Percentiles rank a stretch among this genome's conserved stretches.
phyloP scores from a whole-genome alignment of 2,797 vertebrate genomes.

The Eospalax fontanierii region DNA sequence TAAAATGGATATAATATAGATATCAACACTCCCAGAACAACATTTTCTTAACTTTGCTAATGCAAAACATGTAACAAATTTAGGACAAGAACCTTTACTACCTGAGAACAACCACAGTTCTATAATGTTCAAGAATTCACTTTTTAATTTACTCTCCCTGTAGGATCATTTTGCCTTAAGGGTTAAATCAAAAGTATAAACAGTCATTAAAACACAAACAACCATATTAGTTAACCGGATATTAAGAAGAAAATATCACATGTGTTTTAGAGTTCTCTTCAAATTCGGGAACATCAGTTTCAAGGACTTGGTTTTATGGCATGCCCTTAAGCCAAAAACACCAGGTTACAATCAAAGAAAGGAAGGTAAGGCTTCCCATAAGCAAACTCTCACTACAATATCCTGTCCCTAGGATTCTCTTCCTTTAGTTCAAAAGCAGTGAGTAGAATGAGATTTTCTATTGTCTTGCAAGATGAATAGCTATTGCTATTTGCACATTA shows the following conservation, averaged over 20 bases:
- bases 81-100: constrained; percentile 34
- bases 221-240: constrained; percentile 80
- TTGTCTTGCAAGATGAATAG: constrained; percentile 64
- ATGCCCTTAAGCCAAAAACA: constrained; percentile 76
- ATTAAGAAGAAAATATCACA: constrained; percentile 81
- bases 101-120: constrained; percentile 39
- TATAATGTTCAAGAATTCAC: constrained; percentile 68
- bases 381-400: constrained; percentile 7
- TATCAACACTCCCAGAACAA: background rate
- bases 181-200: constrained; percentile 82
- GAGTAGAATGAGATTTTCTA: constrained; percentile 55
- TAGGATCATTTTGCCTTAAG: constrained; percentile 78
- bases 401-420: constrained; percentile 58
- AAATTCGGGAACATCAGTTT: constrained; percentile 79
- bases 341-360: constrained; percentile 79
- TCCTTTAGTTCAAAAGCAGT: constrained; percentile 66
- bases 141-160: constrained; percentile 83
- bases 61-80: background rate
- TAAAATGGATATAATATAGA: background rate
- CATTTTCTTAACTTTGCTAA: constrained; percentile 59
- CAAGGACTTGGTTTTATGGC: constrained; percentile 77
- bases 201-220: constrained; percentile 84
- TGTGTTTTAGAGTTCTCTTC: constrained; percentile 81
- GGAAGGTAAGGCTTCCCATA: constrained; percentile 56
- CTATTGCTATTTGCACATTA: constrained; percentile 9